Conservation (phyloP, 2,797 vertebrate genomes). For the Schizopygopsis pylzovi region DNA sequence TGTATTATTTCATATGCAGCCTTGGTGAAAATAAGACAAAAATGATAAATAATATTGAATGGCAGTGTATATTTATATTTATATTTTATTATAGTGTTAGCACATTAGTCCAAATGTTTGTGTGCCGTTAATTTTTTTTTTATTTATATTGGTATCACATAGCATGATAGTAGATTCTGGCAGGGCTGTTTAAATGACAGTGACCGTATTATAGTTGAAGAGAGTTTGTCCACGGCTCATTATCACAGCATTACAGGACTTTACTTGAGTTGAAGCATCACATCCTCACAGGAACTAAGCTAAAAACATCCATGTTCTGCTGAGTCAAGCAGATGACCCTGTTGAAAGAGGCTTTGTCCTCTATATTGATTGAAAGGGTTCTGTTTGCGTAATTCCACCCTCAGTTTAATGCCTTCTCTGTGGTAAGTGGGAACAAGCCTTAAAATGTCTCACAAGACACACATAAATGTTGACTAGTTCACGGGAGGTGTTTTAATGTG, state of each 20-base stretch:
- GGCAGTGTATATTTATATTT: not conserved
- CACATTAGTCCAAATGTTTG: not conserved
- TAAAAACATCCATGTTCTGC: slow-evolving; percentile 69
- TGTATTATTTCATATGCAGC: too few relatives aligned
- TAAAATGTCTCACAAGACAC: not conserved
- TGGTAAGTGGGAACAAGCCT: slow-evolving; percentile 7
- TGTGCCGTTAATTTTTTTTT: not conserved
- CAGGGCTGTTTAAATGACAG: not conserved
- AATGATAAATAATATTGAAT: not conserved
- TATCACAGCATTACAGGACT: slow-evolving; percentile 72
- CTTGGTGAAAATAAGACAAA: not conserved
- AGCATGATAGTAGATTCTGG: not conserved
- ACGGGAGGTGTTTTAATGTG: slow-evolving; percentile 1
- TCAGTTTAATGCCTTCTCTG: not conserved
- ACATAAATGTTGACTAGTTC: not conserved
- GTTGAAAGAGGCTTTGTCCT: slow-evolving; percentile 51
- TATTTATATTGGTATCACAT: not conserved
- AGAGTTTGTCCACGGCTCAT: slow-evolving; percentile 62
- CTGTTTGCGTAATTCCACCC: slow-evolving; percentile 15
- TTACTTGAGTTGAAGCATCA: slow-evolving; percentile 71
- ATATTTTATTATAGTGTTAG: not conserved
- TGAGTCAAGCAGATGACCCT: slow-evolving; percentile 67
- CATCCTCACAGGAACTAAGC: slow-evolving; percentile 79
- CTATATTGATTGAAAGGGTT: slow-evolving; percentile 25
- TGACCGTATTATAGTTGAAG: slow-evolving; percentile 47